Evolutionary conservation across 2,888 invertebrate species (phyloP).

Genomic region (Lypha dubia): DNA sequence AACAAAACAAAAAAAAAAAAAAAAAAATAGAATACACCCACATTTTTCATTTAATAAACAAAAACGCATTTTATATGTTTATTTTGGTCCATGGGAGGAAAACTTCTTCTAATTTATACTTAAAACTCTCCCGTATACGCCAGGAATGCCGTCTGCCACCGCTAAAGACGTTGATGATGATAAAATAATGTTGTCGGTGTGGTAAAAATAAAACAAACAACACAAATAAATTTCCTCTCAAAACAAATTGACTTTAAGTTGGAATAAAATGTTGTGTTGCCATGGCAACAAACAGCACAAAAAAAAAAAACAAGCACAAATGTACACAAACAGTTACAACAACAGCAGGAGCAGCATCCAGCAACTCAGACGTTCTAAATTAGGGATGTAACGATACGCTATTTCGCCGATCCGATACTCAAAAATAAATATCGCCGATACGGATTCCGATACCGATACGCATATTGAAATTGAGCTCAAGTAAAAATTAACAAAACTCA

Average conservation of each 20-base stretch:
- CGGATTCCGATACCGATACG: too few relatives aligned
- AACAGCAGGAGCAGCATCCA: constrained; percentile 32
- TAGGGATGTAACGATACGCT: too few relatives aligned
- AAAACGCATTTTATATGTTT: constrained; percentile 61
- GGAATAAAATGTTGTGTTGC: constrained; percentile 64
- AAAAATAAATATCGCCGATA: too few relatives aligned
- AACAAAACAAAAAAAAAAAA: too few relatives aligned
- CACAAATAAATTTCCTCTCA: constrained; percentile 63
- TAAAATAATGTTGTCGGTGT: constrained; percentile 39
- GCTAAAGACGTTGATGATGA: neutral
- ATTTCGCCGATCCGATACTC: too few relatives aligned
- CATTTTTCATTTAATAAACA: constrained; percentile 36
- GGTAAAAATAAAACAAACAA: constrained; percentile 55
- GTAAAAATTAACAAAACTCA: too few relatives aligned
- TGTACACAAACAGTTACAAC: constrained; percentile 42
- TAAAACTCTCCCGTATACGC: constrained; percentile 12
- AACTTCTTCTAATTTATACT: constrained; percentile 8
- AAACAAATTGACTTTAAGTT: constrained; percentile 61
- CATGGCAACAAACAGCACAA: constrained; percentile 50
- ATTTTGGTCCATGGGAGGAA: constrained; percentile 31
- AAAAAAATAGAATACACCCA: constrained; percentile 44
- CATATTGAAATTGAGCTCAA: too few relatives aligned
- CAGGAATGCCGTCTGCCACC: neutral
- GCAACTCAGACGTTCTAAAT: constrained; percentile 50
- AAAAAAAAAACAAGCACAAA: constrained; percentile 22